Evolutionary conservation across 2,797 vertebrate genomes (phyloP).

Genomic region (Tachyglossus aculeatus): DNA sequence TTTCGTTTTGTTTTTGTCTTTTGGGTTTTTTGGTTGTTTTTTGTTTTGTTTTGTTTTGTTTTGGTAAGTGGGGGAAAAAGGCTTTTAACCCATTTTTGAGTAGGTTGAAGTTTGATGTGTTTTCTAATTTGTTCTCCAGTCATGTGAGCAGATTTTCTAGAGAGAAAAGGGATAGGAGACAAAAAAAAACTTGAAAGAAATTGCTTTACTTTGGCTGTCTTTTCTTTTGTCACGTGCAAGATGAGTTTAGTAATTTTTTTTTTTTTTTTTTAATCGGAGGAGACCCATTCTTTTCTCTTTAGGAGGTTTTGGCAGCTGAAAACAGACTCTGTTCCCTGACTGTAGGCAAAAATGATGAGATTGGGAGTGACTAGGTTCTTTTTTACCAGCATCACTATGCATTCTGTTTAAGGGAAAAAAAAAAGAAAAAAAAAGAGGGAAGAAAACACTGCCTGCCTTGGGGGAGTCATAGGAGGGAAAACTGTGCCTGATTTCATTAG

Average conservation of each 20-base stretch:
- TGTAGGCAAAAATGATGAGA: slow-evolving; percentile 73
- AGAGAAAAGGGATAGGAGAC: slow-evolving; percentile 76
- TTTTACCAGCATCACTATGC: slow-evolving; percentile 85
- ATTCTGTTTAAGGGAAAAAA: slow-evolving; percentile 71
- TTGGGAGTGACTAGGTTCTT: slow-evolving; percentile 73
- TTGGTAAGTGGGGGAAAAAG: slow-evolving; percentile 73
- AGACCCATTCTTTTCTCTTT: slow-evolving; percentile 65
- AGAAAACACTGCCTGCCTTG: slow-evolving; percentile 79
- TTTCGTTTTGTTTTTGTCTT: slow-evolving; percentile 65
- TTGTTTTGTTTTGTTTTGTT: slow-evolving; percentile 58
- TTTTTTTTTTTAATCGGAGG: slow-evolving; percentile 74
- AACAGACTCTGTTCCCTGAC: slow-evolving; percentile 76
- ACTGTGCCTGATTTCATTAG: slow-evolving; percentile 94
- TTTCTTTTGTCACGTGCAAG: slow-evolving; percentile 81
- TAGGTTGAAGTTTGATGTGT: slow-evolving; percentile 82
- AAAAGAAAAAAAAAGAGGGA: slow-evolving; percentile 2
- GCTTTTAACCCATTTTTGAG: slow-evolving; percentile 80
- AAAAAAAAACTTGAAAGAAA: slow-evolving; percentile 80
- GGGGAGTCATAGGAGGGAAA: slow-evolving; percentile 80
- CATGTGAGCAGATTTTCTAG: slow-evolving; percentile 81
- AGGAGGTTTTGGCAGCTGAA: slow-evolving; percentile 80
- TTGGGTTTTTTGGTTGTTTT: slow-evolving; percentile 57
- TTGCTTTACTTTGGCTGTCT: slow-evolving; percentile 83
- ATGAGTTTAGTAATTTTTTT: slow-evolving; percentile 77
- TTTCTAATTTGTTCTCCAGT: slow-evolving; percentile 80